Evolutionary conservation across 1,140 invertebrate species (phyloP).

Genomic region (Drosophila parvula): DNA sequence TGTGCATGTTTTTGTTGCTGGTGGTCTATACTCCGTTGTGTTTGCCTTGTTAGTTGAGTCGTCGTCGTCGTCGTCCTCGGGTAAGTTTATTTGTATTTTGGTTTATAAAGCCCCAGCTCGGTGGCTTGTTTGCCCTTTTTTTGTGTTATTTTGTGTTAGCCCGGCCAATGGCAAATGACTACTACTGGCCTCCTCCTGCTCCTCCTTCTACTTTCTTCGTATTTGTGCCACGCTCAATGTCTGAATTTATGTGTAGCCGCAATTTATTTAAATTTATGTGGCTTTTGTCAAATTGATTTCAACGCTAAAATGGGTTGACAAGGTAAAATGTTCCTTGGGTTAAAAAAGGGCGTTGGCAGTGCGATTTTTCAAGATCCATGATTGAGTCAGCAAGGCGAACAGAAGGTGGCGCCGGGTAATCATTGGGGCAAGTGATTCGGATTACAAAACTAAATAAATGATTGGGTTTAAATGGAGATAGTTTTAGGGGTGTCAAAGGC

Average conservation of each 20-base stretch:
- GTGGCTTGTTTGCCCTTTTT: constrained; percentile 12
- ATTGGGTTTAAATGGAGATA: not conserved
- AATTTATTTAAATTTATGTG: constrained; percentile 82
- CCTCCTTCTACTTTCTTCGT: constrained; percentile 3
- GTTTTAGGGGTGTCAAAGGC: not conserved
- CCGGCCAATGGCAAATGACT: constrained; percentile 44
- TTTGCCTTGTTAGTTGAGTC: constrained; percentile 76
- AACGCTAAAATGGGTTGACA: constrained; percentile 79
- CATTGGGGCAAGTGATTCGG: constrained; percentile 27
- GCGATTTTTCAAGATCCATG: constrained; percentile 58
- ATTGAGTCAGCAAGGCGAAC: constrained; percentile 63
- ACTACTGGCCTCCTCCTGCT: constrained; percentile 12
- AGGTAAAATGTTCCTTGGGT: constrained; percentile 52
- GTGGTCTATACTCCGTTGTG: constrained; percentile 29
- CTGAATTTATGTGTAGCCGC: constrained; percentile 77
- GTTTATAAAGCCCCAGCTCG: constrained; percentile 56
- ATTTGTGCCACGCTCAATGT: constrained; percentile 47
- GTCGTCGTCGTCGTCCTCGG: constrained; percentile 57
- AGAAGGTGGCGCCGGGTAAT: constrained; percentile 36
- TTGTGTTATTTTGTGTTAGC: constrained; percentile 29
- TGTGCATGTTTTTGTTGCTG: not conserved
- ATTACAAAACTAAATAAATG: constrained; percentile 17
- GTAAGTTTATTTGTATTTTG: constrained; percentile 76
- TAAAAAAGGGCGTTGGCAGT: constrained; percentile 38
- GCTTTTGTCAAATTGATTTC: constrained; percentile 81